These are phyloP conservation scores for Zoanthus gigantus DNA, from an alignment of 92 coral and sea anemone genomes.

Conservation along the genomic window DNA sequence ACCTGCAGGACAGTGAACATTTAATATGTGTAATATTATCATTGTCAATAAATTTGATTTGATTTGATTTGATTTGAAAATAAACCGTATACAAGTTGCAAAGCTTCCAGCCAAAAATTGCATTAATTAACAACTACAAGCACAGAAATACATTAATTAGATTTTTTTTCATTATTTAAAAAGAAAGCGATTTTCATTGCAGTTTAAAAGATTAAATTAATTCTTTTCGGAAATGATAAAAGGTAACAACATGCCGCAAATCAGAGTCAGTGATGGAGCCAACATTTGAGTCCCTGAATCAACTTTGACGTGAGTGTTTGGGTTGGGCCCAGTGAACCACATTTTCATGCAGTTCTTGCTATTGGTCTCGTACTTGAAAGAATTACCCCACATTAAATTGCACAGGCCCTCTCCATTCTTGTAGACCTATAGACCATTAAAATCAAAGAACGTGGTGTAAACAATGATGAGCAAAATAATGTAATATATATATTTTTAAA, in stretches of 20 bases:
- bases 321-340: constrained; percentile 62
- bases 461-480: too few species aligned
- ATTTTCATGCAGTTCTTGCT: constrained; percentile 69
- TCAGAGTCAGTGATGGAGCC: not conserved
- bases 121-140: too few species aligned
- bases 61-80: too few species aligned
- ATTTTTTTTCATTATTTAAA: too few species aligned
- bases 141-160: too few species aligned
- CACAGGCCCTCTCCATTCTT: constrained; percentile 84
- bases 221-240: not conserved
- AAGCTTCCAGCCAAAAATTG: too few species aligned
- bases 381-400: constrained; percentile 88
- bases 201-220: too few species aligned
- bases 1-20: too few species aligned
- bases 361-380: constrained; percentile 63
- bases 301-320: constrained; percentile 53
- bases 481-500: not conserved
- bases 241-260: not conserved
- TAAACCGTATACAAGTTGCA: too few species aligned
- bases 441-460: not conserved
- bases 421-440: constrained; percentile 65
- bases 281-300: not conserved
- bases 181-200: too few species aligned
- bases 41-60: too few species aligned
- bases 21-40: too few species aligned